A percentile compares a stretch with the other conserved stretches of the same genome.
These are phyloP conservation scores for Parotia lawesii DNA, from an alignment of 2,113 vertebrate genomes.

Conservation along the genomic window DNA sequence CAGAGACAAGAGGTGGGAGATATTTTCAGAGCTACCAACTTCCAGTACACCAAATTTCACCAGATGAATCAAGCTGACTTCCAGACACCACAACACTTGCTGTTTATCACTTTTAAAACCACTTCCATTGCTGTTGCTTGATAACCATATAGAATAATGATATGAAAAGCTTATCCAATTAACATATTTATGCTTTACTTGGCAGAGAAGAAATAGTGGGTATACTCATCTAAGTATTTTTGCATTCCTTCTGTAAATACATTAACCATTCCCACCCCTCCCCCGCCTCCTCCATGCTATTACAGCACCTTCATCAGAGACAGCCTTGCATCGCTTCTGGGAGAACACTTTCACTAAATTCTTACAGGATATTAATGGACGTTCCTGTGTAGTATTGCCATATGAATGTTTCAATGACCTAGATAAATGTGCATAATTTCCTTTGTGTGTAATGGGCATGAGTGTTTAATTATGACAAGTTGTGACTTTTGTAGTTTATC, in stretches of 20 bases:
- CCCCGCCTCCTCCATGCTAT: not conserved
- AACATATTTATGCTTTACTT: constrained; percentile 13
- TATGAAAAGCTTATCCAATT: not conserved
- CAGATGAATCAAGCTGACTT: not conserved
- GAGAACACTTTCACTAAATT: constrained; percentile 38
- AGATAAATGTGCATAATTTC: constrained; percentile 67
- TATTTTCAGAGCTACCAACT: constrained; percentile 18
- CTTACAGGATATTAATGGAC: constrained; percentile 55
- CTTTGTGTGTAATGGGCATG: constrained; percentile 58
- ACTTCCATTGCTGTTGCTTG: not conserved
- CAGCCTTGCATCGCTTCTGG: not conserved
- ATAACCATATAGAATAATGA: not conserved
- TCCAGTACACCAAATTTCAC: not conserved
- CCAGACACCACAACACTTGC: not conserved
- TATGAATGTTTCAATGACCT: constrained; percentile 49
- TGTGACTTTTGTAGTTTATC: constrained; percentile 67
- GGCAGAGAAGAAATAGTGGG: not conserved
- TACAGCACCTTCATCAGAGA: not conserved
- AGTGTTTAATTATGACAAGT: constrained; percentile 72
- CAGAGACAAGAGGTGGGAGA: not conserved
- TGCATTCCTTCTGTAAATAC: constrained; percentile 1
- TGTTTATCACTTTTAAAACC: not conserved
- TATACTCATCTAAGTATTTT: not conserved
- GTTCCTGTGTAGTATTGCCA: constrained; percentile 21
- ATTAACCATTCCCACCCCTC: not conserved